A percentile compares a stretch with the other conserved stretches of the same genome.
Evolutionary conservation across 2,888 invertebrate genomes (phyloP).

Genomic region (Chrysomela aeneicollis): DNA sequence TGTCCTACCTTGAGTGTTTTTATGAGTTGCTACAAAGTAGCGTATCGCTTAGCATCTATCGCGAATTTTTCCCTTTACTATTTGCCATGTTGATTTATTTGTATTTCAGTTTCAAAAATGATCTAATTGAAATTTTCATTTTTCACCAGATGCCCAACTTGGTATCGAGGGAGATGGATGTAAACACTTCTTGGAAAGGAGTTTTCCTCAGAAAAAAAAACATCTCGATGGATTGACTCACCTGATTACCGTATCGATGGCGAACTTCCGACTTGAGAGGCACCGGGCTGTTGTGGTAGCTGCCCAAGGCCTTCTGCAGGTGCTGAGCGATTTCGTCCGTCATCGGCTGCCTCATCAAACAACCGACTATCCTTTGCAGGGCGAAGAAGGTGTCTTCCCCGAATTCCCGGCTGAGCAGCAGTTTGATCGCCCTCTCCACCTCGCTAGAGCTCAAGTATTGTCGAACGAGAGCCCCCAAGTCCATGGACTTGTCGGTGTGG

Average conservation of each 20-base stretch:
- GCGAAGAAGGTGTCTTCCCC: constrained; percentile 78
- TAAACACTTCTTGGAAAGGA: too few species aligned
- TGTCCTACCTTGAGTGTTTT: too few species aligned
- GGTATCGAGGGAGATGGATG: too few species aligned
- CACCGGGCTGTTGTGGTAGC: constrained; percentile 77
- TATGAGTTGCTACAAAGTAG: too few species aligned
- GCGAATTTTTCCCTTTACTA: too few species aligned
- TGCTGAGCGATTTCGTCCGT: constrained; percentile 70
- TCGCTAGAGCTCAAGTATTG: constrained; percentile 72
- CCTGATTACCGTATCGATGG: constrained; percentile 74
- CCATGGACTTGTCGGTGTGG: constrained; percentile 52
- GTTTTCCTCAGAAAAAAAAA: too few species aligned
- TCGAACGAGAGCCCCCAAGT: constrained; percentile 50
- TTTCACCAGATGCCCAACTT: too few species aligned
- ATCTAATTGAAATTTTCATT: too few species aligned
- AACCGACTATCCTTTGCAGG: constrained; percentile 76
- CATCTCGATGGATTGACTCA: constrained; percentile 35
- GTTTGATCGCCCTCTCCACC: constrained; percentile 73
- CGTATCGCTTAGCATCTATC: too few species aligned
- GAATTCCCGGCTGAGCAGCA: constrained; percentile 74
- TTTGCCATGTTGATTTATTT: too few species aligned
- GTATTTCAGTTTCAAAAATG: too few species aligned
- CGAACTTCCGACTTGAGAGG: constrained; percentile 73
- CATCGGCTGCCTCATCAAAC: constrained; percentile 68
- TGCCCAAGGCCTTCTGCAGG: constrained; percentile 81